Percentiles rank a stretch among this genome's conserved stretches.
These are phyloP conservation scores for Oreortyx pictus DNA, from an alignment of 2,797 vertebrate genomes.

Conservation along the genomic window DNA sequence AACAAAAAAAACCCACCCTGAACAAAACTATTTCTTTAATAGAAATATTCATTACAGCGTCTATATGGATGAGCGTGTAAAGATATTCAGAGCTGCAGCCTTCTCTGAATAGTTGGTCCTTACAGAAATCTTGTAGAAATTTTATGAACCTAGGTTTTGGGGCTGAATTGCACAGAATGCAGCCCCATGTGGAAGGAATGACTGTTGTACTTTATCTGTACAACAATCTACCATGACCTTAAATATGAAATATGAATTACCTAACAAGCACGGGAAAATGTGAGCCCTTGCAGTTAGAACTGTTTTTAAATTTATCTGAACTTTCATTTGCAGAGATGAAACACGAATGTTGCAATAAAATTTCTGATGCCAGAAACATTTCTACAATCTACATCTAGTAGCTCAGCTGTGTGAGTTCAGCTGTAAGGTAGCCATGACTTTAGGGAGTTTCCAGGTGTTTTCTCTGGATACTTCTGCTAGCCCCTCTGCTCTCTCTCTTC, in stretches of 20 bases:
- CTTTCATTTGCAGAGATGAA: neutral
- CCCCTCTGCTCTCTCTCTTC: neutral
- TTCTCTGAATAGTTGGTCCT: neutral
- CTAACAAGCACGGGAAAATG: neutral
- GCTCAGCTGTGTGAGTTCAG: neutral
- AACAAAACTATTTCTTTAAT: neutral
- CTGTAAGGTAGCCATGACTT: no score
- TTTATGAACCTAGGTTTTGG: neutral
- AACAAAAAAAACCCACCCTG: no score
- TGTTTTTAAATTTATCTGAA: neutral
- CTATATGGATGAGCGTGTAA: neutral
- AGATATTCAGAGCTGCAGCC: neutral
- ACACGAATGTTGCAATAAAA: neutral
- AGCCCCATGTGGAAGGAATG: neutral
- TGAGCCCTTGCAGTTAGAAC: neutral
- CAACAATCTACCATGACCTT: fast-evolving
- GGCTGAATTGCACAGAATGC: neutral
- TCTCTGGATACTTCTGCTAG: neutral
- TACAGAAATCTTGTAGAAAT: neutral
- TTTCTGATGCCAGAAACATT: neutral
- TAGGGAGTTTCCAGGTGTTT: neutral
- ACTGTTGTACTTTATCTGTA: neutral
- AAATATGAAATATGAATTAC: neutral
- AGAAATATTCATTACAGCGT: neutral
- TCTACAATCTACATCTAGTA: neutral